phyloP scores from a whole-genome alignment of 64 coral and sea anemone species.

The Montipora capricornis region DNA sequence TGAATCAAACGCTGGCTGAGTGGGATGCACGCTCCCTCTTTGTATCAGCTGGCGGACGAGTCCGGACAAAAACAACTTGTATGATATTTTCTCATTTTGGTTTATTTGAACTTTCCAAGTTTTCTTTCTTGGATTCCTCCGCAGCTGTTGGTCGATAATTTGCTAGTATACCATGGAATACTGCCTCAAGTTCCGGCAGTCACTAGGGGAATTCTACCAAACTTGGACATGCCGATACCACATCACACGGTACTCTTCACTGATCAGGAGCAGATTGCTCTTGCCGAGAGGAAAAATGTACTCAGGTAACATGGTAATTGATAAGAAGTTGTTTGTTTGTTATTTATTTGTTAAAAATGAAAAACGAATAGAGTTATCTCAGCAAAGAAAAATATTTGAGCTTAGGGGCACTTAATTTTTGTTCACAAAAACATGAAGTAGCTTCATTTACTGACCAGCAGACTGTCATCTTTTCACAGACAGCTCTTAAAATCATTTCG shows the following conservation, averaged over 20 bases:
- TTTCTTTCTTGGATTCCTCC: not conserved
- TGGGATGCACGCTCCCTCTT: not conserved
- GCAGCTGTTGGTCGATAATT: constrained; percentile 93
- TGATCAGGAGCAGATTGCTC: constrained; percentile 77
- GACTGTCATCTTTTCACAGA: too few species aligned
- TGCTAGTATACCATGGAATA: constrained; percentile 93
- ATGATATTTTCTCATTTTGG: not conserved
- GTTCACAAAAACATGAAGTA: too few species aligned
- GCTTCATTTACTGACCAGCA: too few species aligned
- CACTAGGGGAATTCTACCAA: constrained; percentile 87
- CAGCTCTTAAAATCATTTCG: too few species aligned
- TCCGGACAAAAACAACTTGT: not conserved
- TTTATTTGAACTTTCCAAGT: not conserved
- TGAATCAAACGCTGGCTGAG: too few species aligned
- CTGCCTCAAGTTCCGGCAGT: constrained; percentile 92
- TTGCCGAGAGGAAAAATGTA: constrained; percentile 60
- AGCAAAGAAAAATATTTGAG: too few species aligned
- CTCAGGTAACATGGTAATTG: constrained; percentile 55
- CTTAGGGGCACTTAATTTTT: too few species aligned
- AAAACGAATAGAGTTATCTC: too few species aligned
- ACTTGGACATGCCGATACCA: constrained; percentile 89
- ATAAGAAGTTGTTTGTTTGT: not conserved
- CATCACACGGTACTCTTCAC: constrained; percentile 94
- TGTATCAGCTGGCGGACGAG: not conserved
- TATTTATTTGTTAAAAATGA: too few species aligned